A percentile compares a stretch with the other conserved stretches of the same genome.
Conservation (phyloP, 2,113 vertebrate species). For the Marcusenius ussheri region DNA sequence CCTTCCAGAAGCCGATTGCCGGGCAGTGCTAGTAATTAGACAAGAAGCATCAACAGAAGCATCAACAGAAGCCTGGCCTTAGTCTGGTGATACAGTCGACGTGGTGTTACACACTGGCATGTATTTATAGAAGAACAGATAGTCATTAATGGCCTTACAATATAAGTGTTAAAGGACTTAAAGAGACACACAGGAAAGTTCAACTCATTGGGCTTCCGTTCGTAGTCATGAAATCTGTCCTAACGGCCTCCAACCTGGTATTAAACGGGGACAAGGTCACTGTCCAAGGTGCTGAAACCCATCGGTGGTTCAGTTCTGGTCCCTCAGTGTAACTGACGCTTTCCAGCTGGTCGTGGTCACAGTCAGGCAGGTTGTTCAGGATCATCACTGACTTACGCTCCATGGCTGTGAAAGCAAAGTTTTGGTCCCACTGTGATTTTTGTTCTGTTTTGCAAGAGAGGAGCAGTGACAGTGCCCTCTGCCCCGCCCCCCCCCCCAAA, state of each 20-base stretch:
- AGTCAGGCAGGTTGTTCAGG: not conserved
- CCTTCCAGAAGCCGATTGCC: not conserved
- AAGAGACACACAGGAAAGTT: not conserved
- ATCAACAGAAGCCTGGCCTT: not conserved
- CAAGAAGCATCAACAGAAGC: not conserved
- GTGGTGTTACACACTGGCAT: not conserved
- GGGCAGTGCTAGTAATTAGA: not conserved
- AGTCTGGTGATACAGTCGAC: not conserved
- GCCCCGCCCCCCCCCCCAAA: not conserved
- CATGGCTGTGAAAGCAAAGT: not conserved
- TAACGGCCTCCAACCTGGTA: not conserved
- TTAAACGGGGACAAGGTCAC: not conserved
- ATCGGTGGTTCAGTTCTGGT: not conserved
- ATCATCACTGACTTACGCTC: not conserved
- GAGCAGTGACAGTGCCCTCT: not conserved
- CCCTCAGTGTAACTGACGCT: not conserved
- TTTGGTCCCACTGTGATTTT: not conserved
- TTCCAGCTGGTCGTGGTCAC: not conserved
- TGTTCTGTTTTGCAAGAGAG: not conserved
- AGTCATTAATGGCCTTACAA: not conserved
- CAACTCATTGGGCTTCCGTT: not conserved
- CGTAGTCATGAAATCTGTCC: not conserved
- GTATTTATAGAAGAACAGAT: not conserved
- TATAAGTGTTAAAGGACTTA: not conserved
- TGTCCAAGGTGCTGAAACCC: constrained; percentile 20